phyloP scores from a whole-genome alignment of 1,140 invertebrate species.

The Megalopta genalis region DNA sequence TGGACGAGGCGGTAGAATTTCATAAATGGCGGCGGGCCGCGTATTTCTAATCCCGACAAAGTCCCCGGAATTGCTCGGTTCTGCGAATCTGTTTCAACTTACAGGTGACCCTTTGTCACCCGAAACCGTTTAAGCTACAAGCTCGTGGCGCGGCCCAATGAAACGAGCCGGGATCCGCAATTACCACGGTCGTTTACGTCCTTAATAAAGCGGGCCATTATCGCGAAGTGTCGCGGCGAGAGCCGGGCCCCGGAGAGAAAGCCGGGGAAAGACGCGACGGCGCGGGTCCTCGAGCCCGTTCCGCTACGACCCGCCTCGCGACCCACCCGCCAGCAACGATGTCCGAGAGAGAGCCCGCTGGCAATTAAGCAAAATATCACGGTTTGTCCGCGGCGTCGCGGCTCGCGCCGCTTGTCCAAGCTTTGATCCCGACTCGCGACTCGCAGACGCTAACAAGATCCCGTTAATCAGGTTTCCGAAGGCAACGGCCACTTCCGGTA shows the following conservation, averaged over 20 bases:
- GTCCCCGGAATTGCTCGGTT: background rate
- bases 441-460: background rate
- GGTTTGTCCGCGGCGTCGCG: background rate
- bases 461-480: conserved; percentile 2
- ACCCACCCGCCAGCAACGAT: background rate
- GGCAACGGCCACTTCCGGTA: background rate
- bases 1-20: too few relatives aligned
- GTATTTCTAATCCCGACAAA: background rate
- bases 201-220: background rate
- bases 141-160: background rate
- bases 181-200: background rate
- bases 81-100: background rate
- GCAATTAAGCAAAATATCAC: background rate
- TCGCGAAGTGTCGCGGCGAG: background rate
- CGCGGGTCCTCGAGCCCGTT: too few relatives aligned
- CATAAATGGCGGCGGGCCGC: too few relatives aligned
- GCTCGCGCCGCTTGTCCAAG: background rate
- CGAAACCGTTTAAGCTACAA: conserved; percentile 1
- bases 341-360: background rate
- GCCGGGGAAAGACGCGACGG: background rate
- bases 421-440: conserved; percentile 9
- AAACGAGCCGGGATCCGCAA: conserved; percentile 3
- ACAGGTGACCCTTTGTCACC: conserved; percentile 1
- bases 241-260: too few relatives aligned
- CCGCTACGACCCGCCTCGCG: too few relatives aligned